These are phyloP conservation scores for Bombus picipes DNA, from an alignment of 1,140 invertebrate species.

Conservation along the genomic window DNA sequence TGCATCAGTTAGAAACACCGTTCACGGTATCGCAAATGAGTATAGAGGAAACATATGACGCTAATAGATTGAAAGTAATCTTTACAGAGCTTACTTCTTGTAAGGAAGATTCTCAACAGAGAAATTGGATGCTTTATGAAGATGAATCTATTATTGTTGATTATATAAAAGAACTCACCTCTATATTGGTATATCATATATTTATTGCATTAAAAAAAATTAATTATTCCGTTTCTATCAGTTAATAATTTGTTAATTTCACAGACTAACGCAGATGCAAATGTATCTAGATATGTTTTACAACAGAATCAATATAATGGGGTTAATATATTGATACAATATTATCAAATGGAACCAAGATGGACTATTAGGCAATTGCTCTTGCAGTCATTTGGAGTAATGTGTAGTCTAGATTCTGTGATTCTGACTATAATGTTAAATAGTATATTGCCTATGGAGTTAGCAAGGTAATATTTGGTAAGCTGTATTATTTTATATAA, in stretches of 20 bases:
- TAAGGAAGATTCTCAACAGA: conserved; percentile 96
- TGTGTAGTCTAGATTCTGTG: conserved; percentile 91
- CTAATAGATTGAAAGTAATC: conserved; percentile 89
- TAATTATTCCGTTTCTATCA: conserved; percentile 1
- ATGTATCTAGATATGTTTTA: conserved; percentile 90
- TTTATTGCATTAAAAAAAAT: conserved; percentile 12
- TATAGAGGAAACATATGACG: conserved; percentile 89
- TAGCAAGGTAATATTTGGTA: conserved; percentile 85
- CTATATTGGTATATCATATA: conserved; percentile 87
- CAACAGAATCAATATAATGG: conserved; percentile 89
- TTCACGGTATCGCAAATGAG: conserved; percentile 85
- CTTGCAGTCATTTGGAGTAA: conserved; percentile 92
- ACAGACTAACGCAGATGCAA: conserved; percentile 92
- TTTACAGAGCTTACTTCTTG: conserved; percentile 92
- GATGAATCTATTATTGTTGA: conserved; percentile 93
- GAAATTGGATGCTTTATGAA: conserved; percentile 96
- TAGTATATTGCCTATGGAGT: conserved; percentile 93
- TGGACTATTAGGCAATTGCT: conserved; percentile 91
- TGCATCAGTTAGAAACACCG: conserved; percentile 83
- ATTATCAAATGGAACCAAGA: conserved; percentile 96
- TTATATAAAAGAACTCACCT: conserved; percentile 91
- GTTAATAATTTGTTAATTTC: conserved; percentile 68
- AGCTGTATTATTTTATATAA: neutral
- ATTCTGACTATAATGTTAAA: conserved; percentile 91
- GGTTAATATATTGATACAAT: conserved; percentile 90